Conservation (phyloP, 1,140 invertebrate genomes). For the Drosophila repletoides region DNA sequence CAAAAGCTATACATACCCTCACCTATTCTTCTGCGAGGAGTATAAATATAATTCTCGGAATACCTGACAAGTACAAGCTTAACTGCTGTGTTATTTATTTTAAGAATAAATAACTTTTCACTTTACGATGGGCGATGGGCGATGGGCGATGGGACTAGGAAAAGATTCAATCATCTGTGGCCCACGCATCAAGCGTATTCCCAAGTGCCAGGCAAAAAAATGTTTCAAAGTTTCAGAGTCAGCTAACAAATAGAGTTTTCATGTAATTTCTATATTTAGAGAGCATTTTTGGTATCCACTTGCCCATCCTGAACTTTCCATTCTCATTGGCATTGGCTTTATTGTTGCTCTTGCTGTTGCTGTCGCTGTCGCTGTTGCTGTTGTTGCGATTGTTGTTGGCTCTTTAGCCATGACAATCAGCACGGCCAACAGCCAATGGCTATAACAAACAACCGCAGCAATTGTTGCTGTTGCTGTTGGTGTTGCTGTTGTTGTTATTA, state of each 20-base stretch:
- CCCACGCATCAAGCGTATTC: too few relatives aligned
- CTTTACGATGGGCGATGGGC: too few relatives aligned
- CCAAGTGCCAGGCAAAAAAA: too few relatives aligned
- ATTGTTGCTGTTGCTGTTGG: conserved; percentile 50
- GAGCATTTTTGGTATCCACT: conserved; percentile 13
- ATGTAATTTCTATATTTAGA: conserved; percentile 5
- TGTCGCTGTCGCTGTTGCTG: conserved; percentile 37
- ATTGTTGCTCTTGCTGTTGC: conserved; percentile 18
- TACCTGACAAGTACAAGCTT: background rate
- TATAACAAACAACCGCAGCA: conserved; percentile 73
- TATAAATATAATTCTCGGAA: too few relatives aligned
- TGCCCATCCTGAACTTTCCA: conserved; percentile 31
- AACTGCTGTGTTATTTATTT: too few relatives aligned
- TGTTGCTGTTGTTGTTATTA: conserved; percentile 34
- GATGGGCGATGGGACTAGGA: too few relatives aligned
- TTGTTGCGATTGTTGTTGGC: conserved; percentile 45
- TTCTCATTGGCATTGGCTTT: conserved; percentile 7
- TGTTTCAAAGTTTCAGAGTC: too few relatives aligned
- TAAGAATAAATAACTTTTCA: too few relatives aligned
- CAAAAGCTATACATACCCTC: too few relatives aligned
- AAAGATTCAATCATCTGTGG: background rate
- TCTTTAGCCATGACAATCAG: conserved; percentile 72
- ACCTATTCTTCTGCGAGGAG: too few relatives aligned
- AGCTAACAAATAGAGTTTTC: too few relatives aligned
- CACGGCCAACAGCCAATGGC: conserved; percentile 72